A percentile compares a stretch with the other conserved stretches of the same genome.
Conservation (phyloP, 2,797 vertebrate species). For the Acanthiza pusilla region DNA sequence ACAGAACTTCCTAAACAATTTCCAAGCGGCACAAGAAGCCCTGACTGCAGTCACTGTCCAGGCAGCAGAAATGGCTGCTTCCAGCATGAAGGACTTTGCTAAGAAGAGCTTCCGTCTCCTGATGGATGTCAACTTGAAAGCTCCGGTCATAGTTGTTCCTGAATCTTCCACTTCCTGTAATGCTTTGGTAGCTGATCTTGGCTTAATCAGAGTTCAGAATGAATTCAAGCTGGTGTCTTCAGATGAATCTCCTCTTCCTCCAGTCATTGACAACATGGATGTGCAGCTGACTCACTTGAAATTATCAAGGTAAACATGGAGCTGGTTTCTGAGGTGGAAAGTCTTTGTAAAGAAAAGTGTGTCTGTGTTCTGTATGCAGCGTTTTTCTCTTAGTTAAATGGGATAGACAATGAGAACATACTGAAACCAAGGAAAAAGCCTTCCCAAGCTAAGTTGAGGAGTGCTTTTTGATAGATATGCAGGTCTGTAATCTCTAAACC, state of each 20-base stretch:
- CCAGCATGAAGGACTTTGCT: conserved; percentile 79
- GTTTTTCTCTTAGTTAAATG: background rate
- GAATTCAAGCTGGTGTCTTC: conserved; percentile 76
- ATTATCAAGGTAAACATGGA: conserved; percentile 82
- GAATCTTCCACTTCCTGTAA: conserved; percentile 75
- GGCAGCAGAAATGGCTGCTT: conserved; percentile 80
- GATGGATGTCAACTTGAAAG: conserved; percentile 79
- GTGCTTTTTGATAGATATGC: background rate
- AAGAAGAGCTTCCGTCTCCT: conserved; percentile 78
- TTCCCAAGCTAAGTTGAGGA: background rate
- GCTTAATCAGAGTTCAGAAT: conserved; percentile 79
- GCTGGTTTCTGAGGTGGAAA: background rate
- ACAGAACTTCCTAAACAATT: conserved; percentile 84
- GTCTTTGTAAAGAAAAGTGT: rapidly evolving
- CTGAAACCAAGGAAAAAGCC: background rate
- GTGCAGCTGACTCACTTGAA: conserved; percentile 88
- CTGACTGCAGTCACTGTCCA: conserved; percentile 76
- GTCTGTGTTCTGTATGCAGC: background rate
- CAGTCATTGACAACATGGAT: conserved; percentile 85
- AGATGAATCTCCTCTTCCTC: conserved; percentile 79
- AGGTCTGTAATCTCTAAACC: background rate
- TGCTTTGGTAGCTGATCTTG: conserved; percentile 77
- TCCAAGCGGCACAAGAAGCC: conserved; percentile 77
- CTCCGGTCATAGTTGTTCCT: conserved; percentile 78
- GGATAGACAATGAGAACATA: background rate